Base-by-base conservation (phyloP, 2,797 vertebrate genomes). In the Sebastolobus alascanus region DNA sequence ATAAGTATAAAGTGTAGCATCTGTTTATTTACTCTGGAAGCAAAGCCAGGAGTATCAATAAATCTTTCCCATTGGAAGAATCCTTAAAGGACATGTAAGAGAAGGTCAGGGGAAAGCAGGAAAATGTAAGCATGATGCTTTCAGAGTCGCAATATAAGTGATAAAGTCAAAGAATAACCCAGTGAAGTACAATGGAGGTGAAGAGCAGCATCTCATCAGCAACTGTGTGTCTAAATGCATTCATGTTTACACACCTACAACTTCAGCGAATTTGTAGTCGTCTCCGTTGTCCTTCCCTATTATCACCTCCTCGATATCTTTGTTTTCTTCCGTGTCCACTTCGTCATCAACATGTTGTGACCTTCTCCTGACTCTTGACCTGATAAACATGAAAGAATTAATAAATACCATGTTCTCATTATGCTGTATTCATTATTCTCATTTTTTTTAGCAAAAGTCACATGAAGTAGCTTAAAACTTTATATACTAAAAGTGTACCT, bases 171-270 rank as follows among this genome's bases (percentile, higher is more conserved):
- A 70, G 27, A 77, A 64, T 25, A 58, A 77, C 25, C 4, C 38
- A 20, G 74, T 31, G 1, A 40, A 50, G 14, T 35, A 29, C 13
- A 60, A 20, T 1, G 43, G 11, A 63, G 31, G 5, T 6, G n/a
- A 25, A 67, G 13, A 63, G 52, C 18, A 65, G 52, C n/a, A 54
- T 58, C 29, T 16, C n/a, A 33, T 54, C 56, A 81, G 56, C 27
- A 73, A 54, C 2, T 3, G 2, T 31, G 52, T 63, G 7, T 70
- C 18, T 65, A 18, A 40, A 31, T 56, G 27, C 55, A 10, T 72
- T 56, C 3, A 38, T 37, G 69, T 66, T 74, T 22, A 92, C 93
- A 27, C 65, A 94, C 92, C 91, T 50, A 91, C 89, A 73, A 90
- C 89, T 68, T 87, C 89, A 65, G 89, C 56, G 12, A 86, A 88